A percentile compares a stretch with the other conserved stretches of the same genome.
These are phyloP conservation scores for Acholoe squamosa DNA, from an alignment of 2,888 invertebrate species.

Conservation along the genomic window DNA sequence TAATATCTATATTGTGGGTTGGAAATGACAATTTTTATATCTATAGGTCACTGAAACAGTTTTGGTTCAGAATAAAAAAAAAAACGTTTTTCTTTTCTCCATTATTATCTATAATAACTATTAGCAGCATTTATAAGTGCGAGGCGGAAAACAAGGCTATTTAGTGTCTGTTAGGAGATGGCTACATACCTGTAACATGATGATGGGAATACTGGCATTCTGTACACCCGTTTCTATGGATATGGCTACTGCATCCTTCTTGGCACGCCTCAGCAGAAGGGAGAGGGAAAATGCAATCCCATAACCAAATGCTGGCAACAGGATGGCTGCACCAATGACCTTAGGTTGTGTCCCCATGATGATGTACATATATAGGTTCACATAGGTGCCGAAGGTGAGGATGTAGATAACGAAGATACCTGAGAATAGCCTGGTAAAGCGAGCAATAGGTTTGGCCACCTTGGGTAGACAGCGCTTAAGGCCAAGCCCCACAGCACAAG, in stretches of 20 bases:
- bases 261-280: slow-evolving; percentile 76
- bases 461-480: slow-evolving; percentile 80
- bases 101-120: no score
- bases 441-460: slow-evolving; percentile 79
- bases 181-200: slow-evolving; percentile 55
- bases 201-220: slow-evolving; percentile 63
- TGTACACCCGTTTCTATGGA: slow-evolving; percentile 63
- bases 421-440: slow-evolving; percentile 82
- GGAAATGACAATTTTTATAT: no score
- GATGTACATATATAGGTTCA: slow-evolving; percentile 83
- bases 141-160: no score
- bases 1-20: no score
- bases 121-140: no score
- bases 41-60: no score
- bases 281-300: slow-evolving; percentile 84
- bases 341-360: slow-evolving; percentile 81
- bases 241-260: slow-evolving; percentile 45
- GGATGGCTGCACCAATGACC: slow-evolving; percentile 81
- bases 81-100: no score
- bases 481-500: slow-evolving; percentile 83
- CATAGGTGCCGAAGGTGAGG: slow-evolving; percentile 82
- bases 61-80: no score
- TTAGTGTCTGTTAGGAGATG: no score
- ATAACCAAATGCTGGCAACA: slow-evolving; percentile 82
- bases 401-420: slow-evolving; percentile 83